Base-by-base conservation (phyloP, 1,140 invertebrate species). In the Galleria mellonella region DNA sequence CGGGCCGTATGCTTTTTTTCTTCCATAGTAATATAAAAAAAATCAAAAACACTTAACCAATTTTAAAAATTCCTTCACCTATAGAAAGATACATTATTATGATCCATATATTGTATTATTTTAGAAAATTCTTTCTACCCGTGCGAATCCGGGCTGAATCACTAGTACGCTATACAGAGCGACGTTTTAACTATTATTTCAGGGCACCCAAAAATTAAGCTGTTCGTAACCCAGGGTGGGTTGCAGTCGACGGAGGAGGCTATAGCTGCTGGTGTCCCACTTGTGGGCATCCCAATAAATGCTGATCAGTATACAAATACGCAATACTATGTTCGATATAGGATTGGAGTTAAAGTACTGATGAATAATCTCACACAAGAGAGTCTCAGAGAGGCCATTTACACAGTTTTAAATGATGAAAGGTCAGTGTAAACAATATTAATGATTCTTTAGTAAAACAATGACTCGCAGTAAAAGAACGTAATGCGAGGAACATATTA, bases 161-260 rank as follows among this genome's bases (percentile, higher is more conserved):
- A n/a, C n/a, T n/a, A n/a, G n/a, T n/a, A n/a, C n/a, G n/a, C n/a
- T n/a, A n/a, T n/a, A n/a, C n/a, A n/a, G n/a, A n/a, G n/a, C n/a
- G n/a, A n/a, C n/a, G n/a, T n/a, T 51, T 15, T n/a, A 32, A 33
- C 42, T 64, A 47, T 9, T 47, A 7, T 10, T 52, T 14, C 40
- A 88, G 87, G 58, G 11, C 89, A 91, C 70, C 73, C 76, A 9
- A 89, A 89, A 27, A 47, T 88, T 1, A 82, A 85, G 53, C 44
- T 89, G 1, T 91, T 91, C 50, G 85, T 92, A 13, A 89, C 87
- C 8, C 90, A 91, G 58, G 89, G 90, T 39, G 90, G 90, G 2
- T 70, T 87, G 30, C 86, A 89, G 42, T 90, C 90, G 13, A 77
- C 87, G 6, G 87, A 88, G 36, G 90, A 92, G 65, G 87, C 89